These are phyloP conservation scores for Macrochelys suwanniensis DNA, from an alignment of 2,797 vertebrate genomes.

Conservation along the genomic window DNA sequence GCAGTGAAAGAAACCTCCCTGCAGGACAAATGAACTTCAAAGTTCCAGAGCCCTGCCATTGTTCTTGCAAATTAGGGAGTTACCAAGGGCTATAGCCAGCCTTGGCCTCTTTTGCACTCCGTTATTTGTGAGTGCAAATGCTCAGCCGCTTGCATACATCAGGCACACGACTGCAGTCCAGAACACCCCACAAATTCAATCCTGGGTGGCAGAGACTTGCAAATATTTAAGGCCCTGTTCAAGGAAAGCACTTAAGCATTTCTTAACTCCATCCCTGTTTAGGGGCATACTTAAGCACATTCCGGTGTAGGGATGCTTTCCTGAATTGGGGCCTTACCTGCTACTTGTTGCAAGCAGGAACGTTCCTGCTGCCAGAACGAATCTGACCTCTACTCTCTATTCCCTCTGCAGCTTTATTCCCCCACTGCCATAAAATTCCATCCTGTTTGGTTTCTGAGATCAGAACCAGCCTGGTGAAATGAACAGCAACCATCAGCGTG, in stretches of 20 bases:
- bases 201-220: background rate
- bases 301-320: background rate
- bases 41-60: background rate
- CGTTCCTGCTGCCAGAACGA: background rate
- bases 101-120: background rate
- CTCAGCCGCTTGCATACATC: background rate
- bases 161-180: background rate
- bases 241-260: background rate
- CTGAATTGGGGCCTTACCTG: accelerated
- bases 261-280: background rate
- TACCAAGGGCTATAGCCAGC: background rate
- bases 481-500: background rate
- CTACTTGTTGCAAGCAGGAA: background rate
- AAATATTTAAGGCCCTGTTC: background rate
- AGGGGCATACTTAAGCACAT: background rate
- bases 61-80: background rate
- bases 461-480: background rate
- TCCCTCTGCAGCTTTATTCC: background rate
- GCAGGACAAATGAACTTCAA: background rate
- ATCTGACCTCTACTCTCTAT: background rate
- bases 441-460: background rate
- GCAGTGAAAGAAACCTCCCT: background rate
- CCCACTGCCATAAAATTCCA: background rate
- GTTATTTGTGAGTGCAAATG: background rate
- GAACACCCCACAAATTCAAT: background rate